Evolutionary conservation across 2,797 vertebrate species (phyloP).

Genomic region (Peromyscus melanophrys): DNA sequence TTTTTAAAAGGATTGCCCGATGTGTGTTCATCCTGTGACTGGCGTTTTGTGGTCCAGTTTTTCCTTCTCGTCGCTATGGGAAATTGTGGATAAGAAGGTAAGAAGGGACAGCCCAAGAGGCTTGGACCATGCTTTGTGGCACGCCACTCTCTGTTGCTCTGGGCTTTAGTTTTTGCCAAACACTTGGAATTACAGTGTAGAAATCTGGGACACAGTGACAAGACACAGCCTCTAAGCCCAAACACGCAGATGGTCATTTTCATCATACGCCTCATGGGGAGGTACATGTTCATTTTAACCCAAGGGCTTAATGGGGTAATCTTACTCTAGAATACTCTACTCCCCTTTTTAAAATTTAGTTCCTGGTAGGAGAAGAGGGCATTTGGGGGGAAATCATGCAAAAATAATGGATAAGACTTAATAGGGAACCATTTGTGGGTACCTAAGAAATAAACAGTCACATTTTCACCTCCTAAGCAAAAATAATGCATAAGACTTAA

Average conservation of each 20-base stretch:
- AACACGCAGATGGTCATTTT: background rate
- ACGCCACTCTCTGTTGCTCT: background rate
- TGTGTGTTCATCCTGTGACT: background rate
- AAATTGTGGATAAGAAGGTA: background rate
- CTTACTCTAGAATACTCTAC: background rate
- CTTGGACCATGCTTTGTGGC: background rate
- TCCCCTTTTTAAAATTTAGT: slow-evolving; percentile 1
- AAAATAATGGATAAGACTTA: slow-evolving; percentile 10
- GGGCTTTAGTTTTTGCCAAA: background rate
- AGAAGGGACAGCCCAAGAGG: background rate
- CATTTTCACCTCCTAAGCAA: background rate
- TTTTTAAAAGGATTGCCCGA: background rate
- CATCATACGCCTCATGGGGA: background rate
- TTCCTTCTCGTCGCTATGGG: background rate
- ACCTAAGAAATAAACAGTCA: slow-evolving; percentile 9
- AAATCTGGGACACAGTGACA: background rate
- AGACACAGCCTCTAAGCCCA: background rate
- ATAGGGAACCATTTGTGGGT: background rate
- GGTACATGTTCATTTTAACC: background rate
- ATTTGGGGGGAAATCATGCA: background rate
- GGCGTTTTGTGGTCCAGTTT: background rate
- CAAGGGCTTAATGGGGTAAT: background rate
- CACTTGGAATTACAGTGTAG: background rate
- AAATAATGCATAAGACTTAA: background rate
- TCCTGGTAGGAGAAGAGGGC: slow-evolving; percentile 54